Base-by-base conservation (phyloP, 2,797 vertebrate species). In the Enteromius afrohamiltoni region DNA sequence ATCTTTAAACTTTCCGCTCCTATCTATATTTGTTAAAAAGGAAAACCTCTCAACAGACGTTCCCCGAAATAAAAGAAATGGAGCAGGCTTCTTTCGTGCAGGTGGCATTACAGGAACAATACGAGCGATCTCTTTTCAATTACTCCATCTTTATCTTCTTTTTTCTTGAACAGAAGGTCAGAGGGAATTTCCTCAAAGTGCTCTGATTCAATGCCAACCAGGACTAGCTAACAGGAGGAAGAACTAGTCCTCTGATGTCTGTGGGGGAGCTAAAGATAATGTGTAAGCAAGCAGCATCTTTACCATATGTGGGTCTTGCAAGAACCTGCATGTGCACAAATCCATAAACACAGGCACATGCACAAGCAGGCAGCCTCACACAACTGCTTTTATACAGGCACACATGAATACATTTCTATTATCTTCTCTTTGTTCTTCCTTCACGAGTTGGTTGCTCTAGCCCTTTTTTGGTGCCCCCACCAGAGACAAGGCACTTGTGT, bases 21-120 rank as follows among this genome's bases (percentile, higher is more conserved):
- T 2, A 45, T 73, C 58, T 84, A 85, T 76, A 80, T 84, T 49
- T 47, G 76, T 68, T 86, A 87, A 89, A 87, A 84, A 88, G 88
- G 91, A 89, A 87, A 88, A 89, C 88, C 87, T 91, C 91, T 89
- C 86, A 90, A 85, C 88, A 89, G 87, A 80, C 84, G 91, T 88
- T 92, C 85, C 90, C 85, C 58, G 78, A 88, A 89, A 89, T 55
- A 86, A 88, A 88, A 83, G 82, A 90, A 89, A 86, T 90, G 89
- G 88, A 86, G 88, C 86, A 83, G 79, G 87, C 89, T 90, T 91
- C 58, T 91, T 75, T 86, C 90, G 82, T 83, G 91, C 87, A 92
- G 92, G 91, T 93, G 90, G 89, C 90, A 89, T 86, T 90, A 83
- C 88, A 91, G 19, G 69, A 77, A 85, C 45, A 80, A 16, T 7